Percentiles rank a stretch among this genome's conserved stretches.
phyloP scores from a whole-genome alignment of 1,140 invertebrate genomes.

The Papilio polyxenes region DNA sequence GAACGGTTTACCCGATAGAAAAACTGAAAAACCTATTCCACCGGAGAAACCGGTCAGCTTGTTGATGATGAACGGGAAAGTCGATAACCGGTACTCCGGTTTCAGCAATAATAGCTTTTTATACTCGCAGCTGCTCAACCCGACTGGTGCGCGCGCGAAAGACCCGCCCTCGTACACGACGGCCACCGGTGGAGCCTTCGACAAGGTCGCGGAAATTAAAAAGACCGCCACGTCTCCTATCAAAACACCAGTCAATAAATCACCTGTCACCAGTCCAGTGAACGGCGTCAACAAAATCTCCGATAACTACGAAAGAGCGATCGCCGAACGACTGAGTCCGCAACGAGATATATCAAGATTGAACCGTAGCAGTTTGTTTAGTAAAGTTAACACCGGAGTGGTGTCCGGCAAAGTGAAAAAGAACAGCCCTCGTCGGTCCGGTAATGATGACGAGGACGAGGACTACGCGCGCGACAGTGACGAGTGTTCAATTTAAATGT shows the following conservation, averaged over 20 bases:
- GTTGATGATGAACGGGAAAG: slow-evolving; percentile 76
- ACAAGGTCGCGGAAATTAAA: slow-evolving; percentile 49
- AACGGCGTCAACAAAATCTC: slow-evolving; percentile 79
- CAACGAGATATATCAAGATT: slow-evolving; percentile 65
- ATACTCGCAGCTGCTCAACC: slow-evolving; percentile 74
- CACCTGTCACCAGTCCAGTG: slow-evolving; percentile 69
- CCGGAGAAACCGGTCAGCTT: slow-evolving; percentile 74
- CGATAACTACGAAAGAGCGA: slow-evolving; percentile 76
- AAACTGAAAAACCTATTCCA: slow-evolving; percentile 70
- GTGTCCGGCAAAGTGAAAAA: slow-evolving; percentile 69
- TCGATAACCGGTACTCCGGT: slow-evolving; percentile 66
- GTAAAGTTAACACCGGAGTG: slow-evolving; percentile 73
- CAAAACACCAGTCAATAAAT: slow-evolving; percentile 50
- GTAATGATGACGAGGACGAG: slow-evolving; percentile 76
- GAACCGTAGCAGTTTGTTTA: slow-evolving; percentile 74
- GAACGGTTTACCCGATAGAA: slow-evolving; percentile 65
- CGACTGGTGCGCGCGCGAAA: slow-evolving; percentile 63
- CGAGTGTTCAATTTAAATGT: slow-evolving; percentile 80
- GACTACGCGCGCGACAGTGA: slow-evolving; percentile 83
- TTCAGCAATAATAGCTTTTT: slow-evolving; percentile 77
- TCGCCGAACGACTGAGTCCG: slow-evolving; percentile 70
- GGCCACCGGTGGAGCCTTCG: slow-evolving; percentile 61
- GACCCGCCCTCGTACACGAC: slow-evolving; percentile 73
- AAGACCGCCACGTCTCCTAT: slow-evolving; percentile 58
- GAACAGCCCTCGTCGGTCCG: slow-evolving; percentile 39